Evolutionary conservation across 2,113 vertebrate species (phyloP), one percentile per base, ranked within the genome.

Genomic region (Notiomystis cincta): DNA sequence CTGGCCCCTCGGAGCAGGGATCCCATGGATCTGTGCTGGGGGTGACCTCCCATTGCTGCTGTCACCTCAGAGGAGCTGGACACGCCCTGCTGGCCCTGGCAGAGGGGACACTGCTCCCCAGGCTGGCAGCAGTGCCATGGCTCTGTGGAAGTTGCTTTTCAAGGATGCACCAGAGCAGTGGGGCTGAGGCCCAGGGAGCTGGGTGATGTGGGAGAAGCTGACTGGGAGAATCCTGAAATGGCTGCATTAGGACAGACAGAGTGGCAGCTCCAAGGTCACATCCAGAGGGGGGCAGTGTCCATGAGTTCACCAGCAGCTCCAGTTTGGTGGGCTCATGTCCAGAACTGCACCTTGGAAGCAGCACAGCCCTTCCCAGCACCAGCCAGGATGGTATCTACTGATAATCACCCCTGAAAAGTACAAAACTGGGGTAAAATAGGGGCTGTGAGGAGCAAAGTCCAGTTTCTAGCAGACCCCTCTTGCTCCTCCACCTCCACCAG

Each of bases 201-300:
- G 33, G 15, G 45, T 7, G 42, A 7, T 11, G 69, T 23, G 37
- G 24, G 57, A 51, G 11, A 48, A 15, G 64, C 37, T 61, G 47
- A 40, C 7, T 3, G 27, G 57, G 24, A 22, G 24, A 85, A 35
- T 47, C 44, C 44, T 62, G 35, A 7, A 28, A 33, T 8, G 11
- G 37, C 56, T 22, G 71, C 37, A 28, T 4, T 30, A 14, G 37
- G 27, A 35, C 37, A 47, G 54, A 37, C 22, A 13, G 30, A 84
- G 21, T 15, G 35, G 9, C 65, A 67, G 27, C 45, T 54, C 42
- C 1, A 1, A 18, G 30, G n/a, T 28, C 38, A 33, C 1, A 0
- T 22, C 58, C 35, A 47, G 47, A 57, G 51, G 13, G 33, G 58
- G 58, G 17, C 4, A 51, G 30, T 65, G 38, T 42, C 51, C 9